A percentile compares a stretch with the other conserved stretches of the same genome.
Conservation (phyloP, 1,140 invertebrate species). For the Neotoxoptera formosana region DNA sequence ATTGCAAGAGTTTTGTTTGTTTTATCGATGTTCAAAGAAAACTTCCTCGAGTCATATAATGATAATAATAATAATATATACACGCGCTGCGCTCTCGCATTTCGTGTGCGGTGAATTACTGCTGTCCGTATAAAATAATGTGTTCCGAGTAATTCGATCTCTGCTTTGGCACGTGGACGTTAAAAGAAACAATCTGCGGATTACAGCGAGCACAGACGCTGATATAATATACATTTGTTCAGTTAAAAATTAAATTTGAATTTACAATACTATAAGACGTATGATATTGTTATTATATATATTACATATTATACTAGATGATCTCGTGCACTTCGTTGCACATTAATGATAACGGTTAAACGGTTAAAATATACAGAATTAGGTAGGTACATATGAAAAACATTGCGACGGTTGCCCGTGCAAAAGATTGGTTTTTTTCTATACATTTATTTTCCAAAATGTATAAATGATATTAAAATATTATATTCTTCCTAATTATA, state of each 20-base stretch:
- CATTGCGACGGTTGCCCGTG: too few relatives aligned
- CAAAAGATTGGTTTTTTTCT: too few relatives aligned
- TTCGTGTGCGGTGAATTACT: not conserved
- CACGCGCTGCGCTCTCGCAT: not conserved
- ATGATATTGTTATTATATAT: not conserved
- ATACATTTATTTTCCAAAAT: too few relatives aligned
- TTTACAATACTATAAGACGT: not conserved
- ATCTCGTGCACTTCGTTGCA: too few relatives aligned
- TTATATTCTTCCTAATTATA: too few relatives aligned
- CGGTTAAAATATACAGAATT: too few relatives aligned
- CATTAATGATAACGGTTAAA: too few relatives aligned
- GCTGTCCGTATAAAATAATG: not conserved
- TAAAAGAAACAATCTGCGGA: not conserved
- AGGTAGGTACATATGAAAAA: too few relatives aligned
- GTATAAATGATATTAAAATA: too few relatives aligned
- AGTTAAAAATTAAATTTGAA: not conserved
- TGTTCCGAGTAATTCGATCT: not conserved
- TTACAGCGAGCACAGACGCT: not conserved
- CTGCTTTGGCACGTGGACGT: not conserved
- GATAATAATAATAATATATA: not conserved
- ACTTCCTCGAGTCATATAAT: not conserved
- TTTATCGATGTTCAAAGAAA: constrained; percentile 35
- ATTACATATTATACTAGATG: too few relatives aligned
- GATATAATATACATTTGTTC: not conserved
- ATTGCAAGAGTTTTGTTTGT: not conserved